Conservation (phyloP, 2,888 invertebrate genomes). For the Psylliodes chrysocephalus region DNA sequence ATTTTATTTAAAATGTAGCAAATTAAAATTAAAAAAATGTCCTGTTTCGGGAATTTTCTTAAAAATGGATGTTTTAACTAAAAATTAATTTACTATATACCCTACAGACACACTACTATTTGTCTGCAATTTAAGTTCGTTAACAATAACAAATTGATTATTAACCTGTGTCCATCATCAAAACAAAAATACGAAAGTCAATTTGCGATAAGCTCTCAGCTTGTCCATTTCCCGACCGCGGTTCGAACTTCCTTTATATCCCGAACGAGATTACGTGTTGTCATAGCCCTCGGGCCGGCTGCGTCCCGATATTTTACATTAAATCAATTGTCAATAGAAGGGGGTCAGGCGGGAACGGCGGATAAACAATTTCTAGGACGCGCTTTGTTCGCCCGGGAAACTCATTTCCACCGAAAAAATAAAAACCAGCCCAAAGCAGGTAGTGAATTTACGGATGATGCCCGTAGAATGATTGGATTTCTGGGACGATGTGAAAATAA, state of each 20-base stretch:
- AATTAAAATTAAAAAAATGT: too few relatives aligned
- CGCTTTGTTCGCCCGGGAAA: constrained; percentile 25
- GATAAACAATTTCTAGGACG: neutral
- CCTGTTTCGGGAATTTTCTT: too few relatives aligned
- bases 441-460: constrained; percentile 25
- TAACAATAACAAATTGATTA: too few relatives aligned
- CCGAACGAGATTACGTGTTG: neutral
- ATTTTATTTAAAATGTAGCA: too few relatives aligned
- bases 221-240: neutral
- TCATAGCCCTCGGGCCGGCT: constrained; percentile 2
- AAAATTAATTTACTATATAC: too few relatives aligned
- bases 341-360: neutral
- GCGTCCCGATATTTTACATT: constrained; percentile 11
- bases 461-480: constrained; percentile 30
- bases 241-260: neutral
- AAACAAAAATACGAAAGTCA: neutral
- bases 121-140: too few relatives aligned
- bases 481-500: constrained; percentile 26
- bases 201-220: neutral
- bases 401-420: constrained; percentile 28
- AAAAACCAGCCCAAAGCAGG: constrained; percentile 16
- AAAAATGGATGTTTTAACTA: too few relatives aligned
- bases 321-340: constrained; percentile 10
- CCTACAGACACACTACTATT: too few relatives aligned
- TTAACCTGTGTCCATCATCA: too few relatives aligned